phyloP scores from a whole-genome alignment of 2,888 invertebrate species.

The Chrysolina haemoptera region DNA sequence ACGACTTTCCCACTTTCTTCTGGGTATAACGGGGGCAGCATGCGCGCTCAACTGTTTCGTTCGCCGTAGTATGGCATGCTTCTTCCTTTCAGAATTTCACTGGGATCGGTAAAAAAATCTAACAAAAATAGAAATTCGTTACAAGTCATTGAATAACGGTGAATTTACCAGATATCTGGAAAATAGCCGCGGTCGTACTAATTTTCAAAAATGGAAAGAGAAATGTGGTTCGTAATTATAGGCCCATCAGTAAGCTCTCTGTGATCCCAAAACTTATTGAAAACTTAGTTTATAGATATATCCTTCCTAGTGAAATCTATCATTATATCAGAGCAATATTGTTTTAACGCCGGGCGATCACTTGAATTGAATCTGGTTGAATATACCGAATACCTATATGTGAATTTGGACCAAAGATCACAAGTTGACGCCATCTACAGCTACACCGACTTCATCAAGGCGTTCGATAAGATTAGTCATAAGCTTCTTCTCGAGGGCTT shows the following conservation, averaged over 20 bases:
- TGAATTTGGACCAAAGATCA: neutral
- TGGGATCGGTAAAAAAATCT: too few relatives aligned
- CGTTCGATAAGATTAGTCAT: too few relatives aligned
- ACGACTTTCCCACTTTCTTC: too few relatives aligned
- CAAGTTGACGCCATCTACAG: neutral
- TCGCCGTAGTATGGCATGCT: too few relatives aligned
- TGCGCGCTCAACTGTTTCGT: too few relatives aligned
- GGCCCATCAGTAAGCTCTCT: conserved; percentile 13
- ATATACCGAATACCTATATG: neutral
- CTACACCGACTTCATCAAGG: too few relatives aligned
- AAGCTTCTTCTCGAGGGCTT: too few relatives aligned
- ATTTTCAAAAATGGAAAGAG: conserved; percentile 13
- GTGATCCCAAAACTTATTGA: neutral
- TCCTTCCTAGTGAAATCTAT: neutral
- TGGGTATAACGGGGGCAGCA: too few relatives aligned
- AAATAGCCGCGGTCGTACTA: neutral
- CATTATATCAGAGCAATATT: neutral
- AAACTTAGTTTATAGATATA: neutral
- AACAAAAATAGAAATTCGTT: too few relatives aligned
- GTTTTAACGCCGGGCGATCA: neutral
- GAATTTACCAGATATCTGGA: conserved; percentile 12
- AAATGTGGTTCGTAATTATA: neutral
- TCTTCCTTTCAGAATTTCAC: too few relatives aligned
- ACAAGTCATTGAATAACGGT: neutral
- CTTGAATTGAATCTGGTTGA: neutral